Evolutionary conservation across 1,140 invertebrate genomes (phyloP).

Genomic region (Ceratosolen fusciceps): DNA sequence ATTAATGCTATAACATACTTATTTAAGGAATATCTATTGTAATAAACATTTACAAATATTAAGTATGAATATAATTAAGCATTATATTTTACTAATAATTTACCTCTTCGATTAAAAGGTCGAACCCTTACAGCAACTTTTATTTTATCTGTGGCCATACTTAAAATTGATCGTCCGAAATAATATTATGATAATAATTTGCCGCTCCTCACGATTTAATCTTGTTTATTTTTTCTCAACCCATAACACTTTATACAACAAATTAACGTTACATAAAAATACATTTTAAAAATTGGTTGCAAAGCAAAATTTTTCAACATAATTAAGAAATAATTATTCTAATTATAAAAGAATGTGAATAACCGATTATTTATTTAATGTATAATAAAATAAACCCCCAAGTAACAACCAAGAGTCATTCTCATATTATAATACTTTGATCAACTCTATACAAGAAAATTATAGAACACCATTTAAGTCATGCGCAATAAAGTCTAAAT

Average conservation of each 20-base stretch:
- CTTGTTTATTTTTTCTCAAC: neutral
- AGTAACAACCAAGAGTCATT: too few relatives aligned
- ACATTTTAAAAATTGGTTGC: neutral
- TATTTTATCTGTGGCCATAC: slow-evolving; percentile 91
- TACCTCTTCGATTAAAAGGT: slow-evolving; percentile 96
- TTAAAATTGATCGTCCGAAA: neutral
- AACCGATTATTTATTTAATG: neutral
- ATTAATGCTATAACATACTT: too few relatives aligned
- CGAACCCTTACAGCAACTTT: slow-evolving; percentile 96
- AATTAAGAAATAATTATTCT: neutral
- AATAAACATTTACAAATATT: too few relatives aligned
- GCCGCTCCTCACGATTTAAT: neutral
- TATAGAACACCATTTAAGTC: too few relatives aligned
- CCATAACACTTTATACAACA: slow-evolving; percentile 17
- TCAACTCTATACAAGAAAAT: too few relatives aligned
- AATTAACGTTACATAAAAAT: neutral
- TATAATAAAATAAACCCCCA: neutral
- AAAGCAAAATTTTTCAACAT: neutral
- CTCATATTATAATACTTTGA: too few relatives aligned
- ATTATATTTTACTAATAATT: too few relatives aligned
- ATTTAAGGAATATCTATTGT: too few relatives aligned
- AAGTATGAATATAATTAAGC: too few relatives aligned
- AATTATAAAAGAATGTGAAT: neutral
- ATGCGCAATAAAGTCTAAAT: too few relatives aligned
- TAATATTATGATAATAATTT: neutral